Evolutionary conservation across 1,140 invertebrate species (phyloP), one percentile per base, ranked within the genome.

Genomic region (Eufriesea mexicana): DNA sequence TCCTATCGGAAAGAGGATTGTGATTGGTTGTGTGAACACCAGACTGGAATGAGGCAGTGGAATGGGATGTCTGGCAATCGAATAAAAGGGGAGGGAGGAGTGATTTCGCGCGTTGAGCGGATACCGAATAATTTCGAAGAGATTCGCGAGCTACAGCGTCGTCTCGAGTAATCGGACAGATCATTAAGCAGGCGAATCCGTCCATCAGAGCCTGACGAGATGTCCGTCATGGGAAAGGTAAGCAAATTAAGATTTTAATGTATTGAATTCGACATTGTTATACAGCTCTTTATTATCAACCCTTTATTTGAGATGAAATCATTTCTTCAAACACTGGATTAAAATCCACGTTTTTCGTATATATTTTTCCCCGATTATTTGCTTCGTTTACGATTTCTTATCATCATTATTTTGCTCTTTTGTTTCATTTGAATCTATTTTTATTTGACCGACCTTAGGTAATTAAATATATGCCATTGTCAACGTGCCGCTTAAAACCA

Each of bases 191-290:
- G 71, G 62, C 55, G 71, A 85, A 16, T 76, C 75, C 78, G 83
- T 91, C 88, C 90, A 85, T 90, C 86, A 86, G 62, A 89, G 54
- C 79, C 68, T 68, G 86, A 77, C 87, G 87, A 91, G 68, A 94
- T 94, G 93, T 94, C 93, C 86, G 93, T 94, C 62, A 94, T 94
- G 92, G 93, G 93, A 70, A 94, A 94, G 92, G 93, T 94, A 71
- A 93, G 91, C 20, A 20, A 80, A 80, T 87, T 87, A 84, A 72
- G 47, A 79, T 61, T 72, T 23, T 25, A 59, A 79, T n/a, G 47
- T 14, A 28, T 14, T 18, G 55, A 61, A 54, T 54, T 59, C 61
- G 68, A 79, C 82, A 49, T 78, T 59, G 49, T 55, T 62, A n/a
- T 23, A 66, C 18, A 18, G n/a, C 79, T 49, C 57, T 47, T 62